Evolutionary conservation across 1,140 invertebrate species (phyloP).

Genomic region (Drosophila willistoni): DNA sequence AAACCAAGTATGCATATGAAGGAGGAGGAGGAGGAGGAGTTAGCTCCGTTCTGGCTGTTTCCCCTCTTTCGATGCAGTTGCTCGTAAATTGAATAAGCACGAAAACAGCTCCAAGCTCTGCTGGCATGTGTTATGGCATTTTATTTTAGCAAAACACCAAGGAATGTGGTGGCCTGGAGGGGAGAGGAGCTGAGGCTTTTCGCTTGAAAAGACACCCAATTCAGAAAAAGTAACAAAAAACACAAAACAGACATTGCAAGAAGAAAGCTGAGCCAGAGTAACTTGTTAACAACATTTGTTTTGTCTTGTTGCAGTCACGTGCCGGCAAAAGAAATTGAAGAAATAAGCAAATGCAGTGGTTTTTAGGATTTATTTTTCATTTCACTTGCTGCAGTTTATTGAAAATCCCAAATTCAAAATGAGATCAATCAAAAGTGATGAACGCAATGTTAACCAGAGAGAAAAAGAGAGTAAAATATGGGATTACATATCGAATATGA

Average conservation of each 20-base stretch:
- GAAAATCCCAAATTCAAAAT: slow-evolving; percentile 43
- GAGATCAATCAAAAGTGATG: slow-evolving; percentile 44
- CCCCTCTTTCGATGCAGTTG: slow-evolving; percentile 47
- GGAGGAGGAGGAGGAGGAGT: slow-evolving; percentile 25
- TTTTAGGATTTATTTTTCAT: slow-evolving; percentile 30
- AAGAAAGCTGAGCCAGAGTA: slow-evolving; percentile 54
- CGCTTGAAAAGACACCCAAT: slow-evolving; percentile 13
- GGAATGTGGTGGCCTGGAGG: background rate
- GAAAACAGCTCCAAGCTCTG: slow-evolving; percentile 24
- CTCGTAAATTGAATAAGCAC: slow-evolving; percentile 68
- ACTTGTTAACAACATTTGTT: slow-evolving; percentile 50
- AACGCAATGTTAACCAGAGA: no score
- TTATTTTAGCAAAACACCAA: slow-evolving; percentile 18
- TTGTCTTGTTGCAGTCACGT: slow-evolving; percentile 65
- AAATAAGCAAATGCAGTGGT: background rate
- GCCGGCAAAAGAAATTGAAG: slow-evolving; percentile 45
- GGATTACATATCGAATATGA: no score
- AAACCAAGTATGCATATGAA: slow-evolving; percentile 2
- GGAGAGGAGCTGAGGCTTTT: background rate
- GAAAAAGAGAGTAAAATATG: no score
- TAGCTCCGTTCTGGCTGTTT: slow-evolving; percentile 26
- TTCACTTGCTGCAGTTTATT: slow-evolving; percentile 47
- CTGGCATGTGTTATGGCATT: slow-evolving; percentile 44
- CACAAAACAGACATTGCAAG: background rate
- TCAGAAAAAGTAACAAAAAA: background rate